Percentiles rank a stretch among this genome's conserved stretches.
Evolutionary conservation across 2,113 vertebrate genomes (phyloP).

Genomic region (Indri indri): DNA sequence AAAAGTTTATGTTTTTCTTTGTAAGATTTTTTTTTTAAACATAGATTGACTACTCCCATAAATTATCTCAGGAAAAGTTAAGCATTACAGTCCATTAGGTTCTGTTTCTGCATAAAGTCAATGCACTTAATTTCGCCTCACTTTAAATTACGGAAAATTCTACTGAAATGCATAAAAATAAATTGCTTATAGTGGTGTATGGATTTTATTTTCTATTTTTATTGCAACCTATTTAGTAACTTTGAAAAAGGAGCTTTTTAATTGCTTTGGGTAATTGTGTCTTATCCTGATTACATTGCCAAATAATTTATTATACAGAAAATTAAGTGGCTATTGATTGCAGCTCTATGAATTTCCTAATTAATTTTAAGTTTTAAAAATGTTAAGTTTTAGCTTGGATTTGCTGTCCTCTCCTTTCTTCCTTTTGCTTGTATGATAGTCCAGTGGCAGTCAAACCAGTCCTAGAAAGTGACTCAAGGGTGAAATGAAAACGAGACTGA

Average conservation of each 20-base stretch:
- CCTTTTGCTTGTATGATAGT: background rate
- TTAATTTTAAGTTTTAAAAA: slow-evolving; percentile 26
- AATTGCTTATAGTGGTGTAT: background rate
- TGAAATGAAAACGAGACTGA: background rate
- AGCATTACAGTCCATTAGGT: background rate
- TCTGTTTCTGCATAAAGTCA: slow-evolving; percentile 43
- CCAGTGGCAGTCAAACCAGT: background rate
- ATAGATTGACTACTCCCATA: background rate
- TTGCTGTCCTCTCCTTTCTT: background rate
- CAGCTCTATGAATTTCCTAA: background rate
- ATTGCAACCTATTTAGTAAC: slow-evolving; percentile 33
- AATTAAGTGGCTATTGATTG: slow-evolving; percentile 56
- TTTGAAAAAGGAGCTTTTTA: slow-evolving; percentile 54
- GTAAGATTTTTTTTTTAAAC: background rate
- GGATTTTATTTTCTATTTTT: slow-evolving; percentile 56
- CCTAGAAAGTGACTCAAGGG: background rate
- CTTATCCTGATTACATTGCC: slow-evolving; percentile 43
- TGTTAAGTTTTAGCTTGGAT: background rate
- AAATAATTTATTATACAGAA: slow-evolving; percentile 42
- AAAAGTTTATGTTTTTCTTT: background rate
- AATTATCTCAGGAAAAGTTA: slow-evolving; percentile 10
- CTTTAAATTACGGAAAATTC: slow-evolving; percentile 15
- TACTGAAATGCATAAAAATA: slow-evolving; percentile 10
- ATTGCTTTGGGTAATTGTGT: slow-evolving; percentile 35
- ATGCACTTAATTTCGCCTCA: slow-evolving; percentile 33